Percentiles rank a stretch among this genome's conserved stretches.
Evolutionary conservation across 2,113 vertebrate genomes (phyloP).

Genomic region (Felis chaus): DNA sequence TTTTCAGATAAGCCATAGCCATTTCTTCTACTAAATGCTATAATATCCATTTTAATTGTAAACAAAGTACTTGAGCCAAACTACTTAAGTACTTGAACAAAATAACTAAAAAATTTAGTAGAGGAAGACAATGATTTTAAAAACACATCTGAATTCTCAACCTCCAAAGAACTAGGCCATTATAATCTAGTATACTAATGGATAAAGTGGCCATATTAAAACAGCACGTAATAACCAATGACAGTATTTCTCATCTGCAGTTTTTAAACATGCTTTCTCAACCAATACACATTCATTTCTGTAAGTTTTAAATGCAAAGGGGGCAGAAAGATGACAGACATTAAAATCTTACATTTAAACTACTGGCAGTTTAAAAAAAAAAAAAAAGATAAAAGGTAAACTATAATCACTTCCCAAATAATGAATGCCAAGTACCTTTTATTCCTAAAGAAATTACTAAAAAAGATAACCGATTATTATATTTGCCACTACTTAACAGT

Average conservation of each 20-base stretch:
- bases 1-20: constrained; percentile 51
- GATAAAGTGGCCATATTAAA: not conserved
- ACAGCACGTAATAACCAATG: not conserved
- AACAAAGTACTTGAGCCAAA: constrained; percentile 61
- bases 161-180: not conserved
- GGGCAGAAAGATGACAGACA: not conserved
- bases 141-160: not conserved
- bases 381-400: not conserved
- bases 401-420: constrained; percentile 38
- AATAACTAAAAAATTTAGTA: constrained; percentile 39
- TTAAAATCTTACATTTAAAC: constrained; percentile 34
- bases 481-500: not conserved
- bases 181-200: not conserved
- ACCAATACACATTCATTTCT: not conserved
- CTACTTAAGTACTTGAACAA: constrained; percentile 53
- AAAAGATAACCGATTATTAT: not conserved
- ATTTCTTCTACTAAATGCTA: constrained; percentile 51
- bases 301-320: constrained; percentile 45
- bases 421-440: constrained; percentile 26
- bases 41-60: constrained; percentile 57
- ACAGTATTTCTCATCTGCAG: constrained; percentile 6
- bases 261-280: constrained; percentile 56
- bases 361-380: not conserved
- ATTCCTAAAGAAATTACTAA: constrained; percentile 4
- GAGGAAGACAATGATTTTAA: constrained; percentile 17